Conservation (phyloP, 64 coral and sea anemone species). For the Stichodactyla helianthus region DNA sequence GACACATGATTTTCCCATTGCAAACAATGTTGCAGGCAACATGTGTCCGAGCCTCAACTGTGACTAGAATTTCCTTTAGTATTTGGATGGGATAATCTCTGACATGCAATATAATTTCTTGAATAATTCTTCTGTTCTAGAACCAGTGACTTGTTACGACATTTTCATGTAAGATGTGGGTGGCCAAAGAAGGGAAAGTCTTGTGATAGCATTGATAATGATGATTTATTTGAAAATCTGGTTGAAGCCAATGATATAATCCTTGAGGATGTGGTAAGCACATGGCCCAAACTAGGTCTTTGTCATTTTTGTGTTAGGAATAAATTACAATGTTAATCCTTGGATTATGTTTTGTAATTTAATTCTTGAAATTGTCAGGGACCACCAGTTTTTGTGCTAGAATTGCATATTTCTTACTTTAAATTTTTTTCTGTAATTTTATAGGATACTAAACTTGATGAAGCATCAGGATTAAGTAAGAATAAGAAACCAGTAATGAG, state of each 20-base stretch:
- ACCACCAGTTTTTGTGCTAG: too few relatives aligned
- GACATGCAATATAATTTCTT: too few relatives aligned
- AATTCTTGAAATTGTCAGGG: too few relatives aligned
- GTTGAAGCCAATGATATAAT: slow-evolving; percentile 94
- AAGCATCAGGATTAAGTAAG: slow-evolving; percentile 72
- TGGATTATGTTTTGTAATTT: too few relatives aligned
- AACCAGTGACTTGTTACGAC: slow-evolving; percentile 49
- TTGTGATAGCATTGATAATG: slow-evolving; percentile 51
- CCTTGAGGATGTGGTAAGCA: slow-evolving; percentile 81
- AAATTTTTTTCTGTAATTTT: not conserved
- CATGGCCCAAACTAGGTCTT: too few relatives aligned
- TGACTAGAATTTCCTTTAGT: too few relatives aligned
- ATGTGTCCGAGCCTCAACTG: too few relatives aligned
- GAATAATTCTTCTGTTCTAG: not conserved
- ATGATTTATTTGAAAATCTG: slow-evolving; percentile 80
- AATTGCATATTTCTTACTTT: not conserved
- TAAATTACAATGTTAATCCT: too few relatives aligned
- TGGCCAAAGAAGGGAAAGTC: slow-evolving; percentile 54
- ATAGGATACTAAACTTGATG: slow-evolving; percentile 88
- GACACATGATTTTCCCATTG: too few relatives aligned
- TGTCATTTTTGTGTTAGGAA: too few relatives aligned
- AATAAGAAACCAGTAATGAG: slow-evolving; percentile 80
- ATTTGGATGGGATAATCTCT: too few relatives aligned
- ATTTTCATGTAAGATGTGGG: slow-evolving; percentile 71
- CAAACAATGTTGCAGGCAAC: too few relatives aligned